phyloP scores from a whole-genome alignment of 53 echinoderm and acorn worm genomes.

The Actinopyga echinites region DNA sequence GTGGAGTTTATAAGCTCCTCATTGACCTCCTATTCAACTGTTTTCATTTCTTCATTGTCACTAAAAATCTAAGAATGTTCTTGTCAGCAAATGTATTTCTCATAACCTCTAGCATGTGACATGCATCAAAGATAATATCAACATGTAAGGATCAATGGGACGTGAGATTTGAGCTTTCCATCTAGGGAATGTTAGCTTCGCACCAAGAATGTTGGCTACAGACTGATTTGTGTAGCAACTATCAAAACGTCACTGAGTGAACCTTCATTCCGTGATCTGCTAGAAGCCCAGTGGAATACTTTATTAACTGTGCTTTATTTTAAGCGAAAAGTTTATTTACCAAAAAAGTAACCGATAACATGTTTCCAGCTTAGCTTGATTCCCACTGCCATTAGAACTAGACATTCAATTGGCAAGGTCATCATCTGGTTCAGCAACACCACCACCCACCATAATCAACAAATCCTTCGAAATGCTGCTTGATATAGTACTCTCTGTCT shows the following conservation, averaged over 20 bases:
- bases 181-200: not conserved
- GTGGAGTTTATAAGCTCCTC: slow-evolving; percentile 33
- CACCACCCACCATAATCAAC: too few relatives aligned
- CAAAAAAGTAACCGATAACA: too few relatives aligned
- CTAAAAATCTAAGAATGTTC: slow-evolving; percentile 11
- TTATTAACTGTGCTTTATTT: slow-evolving; percentile 9
- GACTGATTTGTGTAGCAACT: not conserved
- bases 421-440: too few relatives aligned
- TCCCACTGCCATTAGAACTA: too few relatives aligned
- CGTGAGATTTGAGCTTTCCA: slow-evolving; percentile 13
- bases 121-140: slow-evolving; percentile 55
- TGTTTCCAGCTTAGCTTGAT: too few relatives aligned
- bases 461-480: too few relatives aligned
- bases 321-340: not conserved
- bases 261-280: not conserved
- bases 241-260: not conserved
- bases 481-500: too few relatives aligned
- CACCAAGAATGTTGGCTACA: not conserved
- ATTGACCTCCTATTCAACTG: slow-evolving; percentile 36
- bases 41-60: not conserved
- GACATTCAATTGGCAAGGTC: too few relatives aligned
- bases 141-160: slow-evolving; percentile 31
- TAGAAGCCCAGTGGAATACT: not conserved
- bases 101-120: slow-evolving; percentile 51
- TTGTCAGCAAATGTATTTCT: slow-evolving; percentile 49